Conservation (phyloP, 2,797 vertebrate species). For the Gadopsis marmoratus region DNA sequence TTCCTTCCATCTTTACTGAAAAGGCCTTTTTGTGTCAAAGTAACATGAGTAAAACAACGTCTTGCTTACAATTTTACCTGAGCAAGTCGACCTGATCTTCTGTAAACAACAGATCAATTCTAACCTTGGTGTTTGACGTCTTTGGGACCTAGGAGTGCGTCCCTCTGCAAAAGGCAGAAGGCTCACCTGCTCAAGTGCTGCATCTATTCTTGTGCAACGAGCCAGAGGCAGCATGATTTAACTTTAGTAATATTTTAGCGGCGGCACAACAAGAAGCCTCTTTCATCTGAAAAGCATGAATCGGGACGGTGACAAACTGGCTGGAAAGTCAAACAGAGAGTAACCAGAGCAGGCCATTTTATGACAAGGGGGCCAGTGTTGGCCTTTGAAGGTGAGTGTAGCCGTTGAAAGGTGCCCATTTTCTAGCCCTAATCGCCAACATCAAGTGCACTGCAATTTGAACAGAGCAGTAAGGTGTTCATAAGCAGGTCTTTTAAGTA, state of each 20-base stretch:
- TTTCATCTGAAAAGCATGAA: conserved; percentile 78
- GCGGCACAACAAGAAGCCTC: conserved; percentile 76
- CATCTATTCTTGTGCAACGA: conserved; percentile 73
- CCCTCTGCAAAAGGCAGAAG: conserved; percentile 32
- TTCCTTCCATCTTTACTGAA: conserved; percentile 25
- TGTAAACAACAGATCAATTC: conserved; percentile 21
- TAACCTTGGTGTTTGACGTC: background rate
- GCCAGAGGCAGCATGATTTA: conserved; percentile 71
- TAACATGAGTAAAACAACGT: conserved; percentile 21
- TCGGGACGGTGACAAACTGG: conserved; percentile 82
- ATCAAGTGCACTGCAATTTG: conserved; percentile 71
- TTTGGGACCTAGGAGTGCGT: background rate
- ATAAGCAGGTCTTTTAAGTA: conserved; percentile 59
- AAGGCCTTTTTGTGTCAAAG: conserved; percentile 16
- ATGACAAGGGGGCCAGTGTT: conserved; percentile 73
- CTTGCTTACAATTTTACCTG: background rate
- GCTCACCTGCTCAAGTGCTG: conserved; percentile 69
- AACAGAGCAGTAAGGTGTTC: conserved; percentile 68
- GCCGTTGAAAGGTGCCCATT: conserved; percentile 82
- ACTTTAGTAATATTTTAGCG: conserved; percentile 81
- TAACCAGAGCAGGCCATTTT: conserved; percentile 77
- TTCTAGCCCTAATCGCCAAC: conserved; percentile 72
- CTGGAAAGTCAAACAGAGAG: conserved; percentile 84
- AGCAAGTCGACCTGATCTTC: background rate
- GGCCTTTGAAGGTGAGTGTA: conserved; percentile 81